Evolutionary conservation across 2,113 vertebrate species (phyloP).

Genomic region (Hoplias malabaricus): DNA sequence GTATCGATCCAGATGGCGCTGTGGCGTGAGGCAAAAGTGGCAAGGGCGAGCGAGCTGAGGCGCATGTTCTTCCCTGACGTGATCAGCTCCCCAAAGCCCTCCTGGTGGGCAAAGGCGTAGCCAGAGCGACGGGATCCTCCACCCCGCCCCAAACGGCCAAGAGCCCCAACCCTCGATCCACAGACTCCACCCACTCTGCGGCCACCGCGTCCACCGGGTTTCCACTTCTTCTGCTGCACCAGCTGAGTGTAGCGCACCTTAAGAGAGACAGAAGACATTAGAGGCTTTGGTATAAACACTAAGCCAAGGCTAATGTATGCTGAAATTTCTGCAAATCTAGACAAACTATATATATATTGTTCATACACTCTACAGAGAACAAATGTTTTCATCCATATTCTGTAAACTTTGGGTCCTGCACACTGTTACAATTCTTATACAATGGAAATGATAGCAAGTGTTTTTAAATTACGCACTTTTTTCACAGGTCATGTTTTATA

Average conservation of each 20-base stretch:
- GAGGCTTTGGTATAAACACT: no score
- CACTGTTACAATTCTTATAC: no score
- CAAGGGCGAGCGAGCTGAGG: conserved; percentile 84
- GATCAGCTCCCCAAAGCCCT: conserved; percentile 93
- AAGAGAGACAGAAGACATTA: conserved; percentile 1
- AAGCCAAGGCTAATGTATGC: no score
- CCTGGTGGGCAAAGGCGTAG: conserved; percentile 93
- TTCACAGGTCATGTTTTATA: no score
- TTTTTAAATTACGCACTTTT: no score
- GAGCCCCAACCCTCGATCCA: conserved; percentile 67
- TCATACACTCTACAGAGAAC: no score
- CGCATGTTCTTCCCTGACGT: conserved; percentile 95
- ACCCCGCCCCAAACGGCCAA: conserved; percentile 69
- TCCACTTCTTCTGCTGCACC: conserved; percentile 85
- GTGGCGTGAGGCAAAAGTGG: conserved; percentile 79
- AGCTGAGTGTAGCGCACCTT: conserved; percentile 93
- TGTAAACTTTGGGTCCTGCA: no score
- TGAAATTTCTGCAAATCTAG: no score
- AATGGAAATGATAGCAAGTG: no score
- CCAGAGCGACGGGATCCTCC: conserved; percentile 84
- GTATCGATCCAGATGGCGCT: conserved; percentile 89
- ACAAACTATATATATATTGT: no score
- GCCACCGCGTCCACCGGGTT: conserved; percentile 72
- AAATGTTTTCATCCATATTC: no score
- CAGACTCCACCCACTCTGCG: conserved; percentile 59